Evolutionary conservation across 2,113 vertebrate genomes (phyloP).

Genomic region (Cyphomyrus plagiostoma): DNA sequence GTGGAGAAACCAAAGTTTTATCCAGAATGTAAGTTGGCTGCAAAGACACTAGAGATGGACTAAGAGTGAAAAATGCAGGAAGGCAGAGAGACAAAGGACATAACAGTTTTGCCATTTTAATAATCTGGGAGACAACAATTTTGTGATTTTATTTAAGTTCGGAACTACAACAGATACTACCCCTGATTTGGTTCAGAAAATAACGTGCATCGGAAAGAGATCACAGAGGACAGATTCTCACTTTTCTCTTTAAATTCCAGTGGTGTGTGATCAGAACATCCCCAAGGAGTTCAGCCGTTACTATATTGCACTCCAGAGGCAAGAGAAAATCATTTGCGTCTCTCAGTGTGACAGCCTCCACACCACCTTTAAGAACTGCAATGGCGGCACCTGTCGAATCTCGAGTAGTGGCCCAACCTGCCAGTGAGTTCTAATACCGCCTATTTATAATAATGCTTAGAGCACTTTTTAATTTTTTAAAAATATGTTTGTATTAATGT

Average conservation of each 20-base stretch:
- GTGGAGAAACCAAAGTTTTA: neutral
- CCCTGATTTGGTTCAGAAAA: neutral
- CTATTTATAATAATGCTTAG: neutral
- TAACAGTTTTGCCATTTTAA: neutral
- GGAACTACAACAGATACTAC: neutral
- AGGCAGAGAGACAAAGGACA: neutral
- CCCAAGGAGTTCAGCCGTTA: neutral
- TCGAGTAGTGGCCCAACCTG: conserved; percentile 8
- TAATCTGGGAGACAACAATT: neutral
- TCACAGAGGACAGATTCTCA: neutral
- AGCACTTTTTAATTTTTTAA: neutral
- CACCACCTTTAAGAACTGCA: neutral
- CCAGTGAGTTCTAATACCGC: conserved; percentile 7
- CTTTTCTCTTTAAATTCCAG: neutral
- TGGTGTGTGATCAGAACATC: neutral
- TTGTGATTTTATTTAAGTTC: neutral
- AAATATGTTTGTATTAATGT: neutral
- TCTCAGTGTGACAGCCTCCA: conserved; percentile 8
- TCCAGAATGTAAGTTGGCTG: conserved; percentile 5
- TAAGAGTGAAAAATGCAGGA: neutral
- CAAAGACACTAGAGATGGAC: neutral
- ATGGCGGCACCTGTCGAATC: conserved; percentile 2
- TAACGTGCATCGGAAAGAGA: neutral
- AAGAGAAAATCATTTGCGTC: neutral
- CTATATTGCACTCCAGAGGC: neutral